phyloP scores from a whole-genome alignment of 2,797 vertebrate genomes.

The Periparus ater region DNA sequence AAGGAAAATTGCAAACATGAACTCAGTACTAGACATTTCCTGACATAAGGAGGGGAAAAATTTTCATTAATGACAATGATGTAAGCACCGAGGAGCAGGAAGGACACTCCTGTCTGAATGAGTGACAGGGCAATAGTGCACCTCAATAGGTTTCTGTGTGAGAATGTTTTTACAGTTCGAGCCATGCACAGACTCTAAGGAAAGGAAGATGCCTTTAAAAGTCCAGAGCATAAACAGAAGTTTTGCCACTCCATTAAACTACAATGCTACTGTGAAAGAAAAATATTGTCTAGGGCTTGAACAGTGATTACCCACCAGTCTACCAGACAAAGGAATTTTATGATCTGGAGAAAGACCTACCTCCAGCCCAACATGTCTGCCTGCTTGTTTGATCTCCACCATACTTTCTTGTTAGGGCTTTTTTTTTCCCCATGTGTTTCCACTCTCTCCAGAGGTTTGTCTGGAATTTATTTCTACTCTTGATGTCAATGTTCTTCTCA shows the following conservation, averaged over 20 bases:
- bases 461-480: conserved; percentile 50
- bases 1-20: background rate
- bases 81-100: background rate
- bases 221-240: background rate
- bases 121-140: background rate
- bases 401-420: background rate
- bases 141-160: background rate
- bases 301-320: background rate
- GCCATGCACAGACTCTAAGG: background rate
- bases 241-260: background rate
- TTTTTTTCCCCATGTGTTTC: background rate
- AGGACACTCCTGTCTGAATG: background rate
- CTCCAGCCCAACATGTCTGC: background rate
- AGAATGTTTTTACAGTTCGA: background rate
- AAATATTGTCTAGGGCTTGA: background rate
- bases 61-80: background rate
- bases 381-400: conserved; percentile 39
- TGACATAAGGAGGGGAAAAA: background rate
- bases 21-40: background rate
- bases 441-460: background rate
- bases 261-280: background rate
- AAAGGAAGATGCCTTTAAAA: background rate
- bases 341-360: background rate
- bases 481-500: background rate
- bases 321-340: conserved; percentile 26